Percentiles rank a stretch among this genome's conserved stretches.
Evolutionary conservation across 2,797 vertebrate species (phyloP).

Genomic region (Florisuga fusca): DNA sequence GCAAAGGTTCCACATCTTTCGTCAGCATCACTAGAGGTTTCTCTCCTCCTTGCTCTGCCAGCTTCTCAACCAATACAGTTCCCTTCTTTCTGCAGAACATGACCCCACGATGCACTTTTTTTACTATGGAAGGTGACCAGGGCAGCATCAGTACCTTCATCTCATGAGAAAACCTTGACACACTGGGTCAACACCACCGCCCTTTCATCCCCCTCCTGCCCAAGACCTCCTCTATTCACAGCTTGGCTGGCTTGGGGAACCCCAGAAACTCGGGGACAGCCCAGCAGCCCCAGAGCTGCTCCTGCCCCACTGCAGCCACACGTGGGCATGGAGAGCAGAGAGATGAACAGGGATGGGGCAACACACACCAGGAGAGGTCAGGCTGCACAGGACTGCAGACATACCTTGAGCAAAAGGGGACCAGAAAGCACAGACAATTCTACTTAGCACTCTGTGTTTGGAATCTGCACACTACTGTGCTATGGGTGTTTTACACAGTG

Average conservation of each 20-base stretch:
- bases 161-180: background rate
- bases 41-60: background rate
- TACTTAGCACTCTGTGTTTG: background rate
- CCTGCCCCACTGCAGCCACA: background rate
- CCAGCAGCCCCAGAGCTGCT: background rate
- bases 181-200: accelerated
- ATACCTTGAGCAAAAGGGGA: background rate
- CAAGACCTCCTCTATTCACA: background rate
- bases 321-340: accelerated
- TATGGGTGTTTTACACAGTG: background rate
- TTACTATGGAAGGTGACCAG: background rate
- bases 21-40: background rate
- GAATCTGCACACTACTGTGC: background rate
- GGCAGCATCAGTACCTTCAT: background rate
- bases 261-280: background rate
- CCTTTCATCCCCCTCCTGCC: background rate
- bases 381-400: background rate
- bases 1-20: background rate
- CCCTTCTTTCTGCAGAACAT: background rate
- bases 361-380: background rate
- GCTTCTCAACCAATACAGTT: background rate
- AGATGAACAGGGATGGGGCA: background rate
- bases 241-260: background rate
- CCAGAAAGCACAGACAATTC: background rate
- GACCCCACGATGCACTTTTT: background rate